Evolutionary conservation across 2,888 invertebrate genomes (phyloP).

Genomic region (Epistrophe eligans): DNA sequence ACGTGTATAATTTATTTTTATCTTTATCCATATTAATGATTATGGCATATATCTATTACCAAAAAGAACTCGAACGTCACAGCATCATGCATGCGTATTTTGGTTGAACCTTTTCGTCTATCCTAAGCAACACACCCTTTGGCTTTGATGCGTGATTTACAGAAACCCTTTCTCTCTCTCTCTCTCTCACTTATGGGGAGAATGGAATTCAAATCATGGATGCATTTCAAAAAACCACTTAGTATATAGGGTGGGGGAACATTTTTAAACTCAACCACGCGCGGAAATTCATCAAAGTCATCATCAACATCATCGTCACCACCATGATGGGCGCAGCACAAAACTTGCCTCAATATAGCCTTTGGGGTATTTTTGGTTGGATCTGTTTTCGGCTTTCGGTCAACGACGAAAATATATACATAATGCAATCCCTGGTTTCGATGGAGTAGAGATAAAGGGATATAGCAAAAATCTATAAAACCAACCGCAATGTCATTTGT

Average conservation of each 20-base stretch:
- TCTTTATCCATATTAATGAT: slow-evolving; percentile 43
- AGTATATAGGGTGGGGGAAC: background rate
- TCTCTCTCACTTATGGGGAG: background rate
- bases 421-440: background rate
- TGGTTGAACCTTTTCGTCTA: background rate
- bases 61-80: background rate
- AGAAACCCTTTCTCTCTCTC: background rate
- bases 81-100: slow-evolving; percentile 6
- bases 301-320: slow-evolving; percentile 36
- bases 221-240: slow-evolving; percentile 38
- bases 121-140: slow-evolving; percentile 22
- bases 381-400: background rate
- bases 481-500: slow-evolving; percentile 41
- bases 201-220: slow-evolving; percentile 51
- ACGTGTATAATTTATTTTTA: background rate
- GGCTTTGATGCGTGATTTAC: slow-evolving; percentile 22
- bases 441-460: too few relatives aligned
- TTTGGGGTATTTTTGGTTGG: slow-evolving; percentile 13
- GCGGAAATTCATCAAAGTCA: slow-evolving; percentile 58
- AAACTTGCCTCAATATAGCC: background rate
- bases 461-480: slow-evolving; percentile 20
- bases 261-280: slow-evolving; percentile 39
- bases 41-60: slow-evolving; percentile 21
- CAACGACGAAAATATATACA: background rate
- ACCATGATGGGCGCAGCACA: background rate